Evolutionary conservation across 2,888 invertebrate genomes (phyloP), one percentile per base, ranked within the genome.

Genomic region (Plagiodera versicolora): DNA sequence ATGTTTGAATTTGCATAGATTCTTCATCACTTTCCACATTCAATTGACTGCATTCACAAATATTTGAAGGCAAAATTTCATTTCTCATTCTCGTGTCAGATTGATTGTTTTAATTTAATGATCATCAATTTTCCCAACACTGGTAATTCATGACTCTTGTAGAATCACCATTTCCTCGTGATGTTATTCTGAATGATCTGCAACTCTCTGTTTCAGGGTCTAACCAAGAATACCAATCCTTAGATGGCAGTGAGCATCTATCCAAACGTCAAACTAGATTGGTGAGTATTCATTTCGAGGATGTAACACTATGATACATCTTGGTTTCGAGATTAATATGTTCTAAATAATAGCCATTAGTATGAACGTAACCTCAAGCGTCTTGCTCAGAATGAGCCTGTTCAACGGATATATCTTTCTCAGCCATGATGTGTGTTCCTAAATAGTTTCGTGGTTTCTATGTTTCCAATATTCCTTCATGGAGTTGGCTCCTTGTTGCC

Each of bases 201-300:
- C 6, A 39, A 39, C 14, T 39, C 11, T 63, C 72, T 67, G 64
- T 72, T 73, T 66, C 72, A 72, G 73, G 67, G 70, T 71, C 68
- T 66, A 70, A 67, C 48, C 44, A 58, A 60, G 65, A 68, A 59
- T 68, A 67, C 47, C 61, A 53, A 64, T 58, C 66, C 61, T 64
- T 67, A 71, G 63, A 79, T 79, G 79, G 79, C 79, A 69, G 79
- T 79, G 71, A 79, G 79, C 56, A 76, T 79, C 67, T 79, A 78
- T 67, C 76, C 79, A 60, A 79, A 79, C 73, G 77, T 79, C 74
- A 79, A 79, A 67, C 74, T 79, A 58, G 77, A 79, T 64, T 79
- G 79, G 79, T 79, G 68, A 79, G 79, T 77, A 73, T 50, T 52
- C 11, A 35, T 18, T 46, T 46, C 10, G 20, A 24, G 49, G 19